Base-by-base conservation (phyloP, 2,888 invertebrate species). In the Serrognathus titanus region DNA sequence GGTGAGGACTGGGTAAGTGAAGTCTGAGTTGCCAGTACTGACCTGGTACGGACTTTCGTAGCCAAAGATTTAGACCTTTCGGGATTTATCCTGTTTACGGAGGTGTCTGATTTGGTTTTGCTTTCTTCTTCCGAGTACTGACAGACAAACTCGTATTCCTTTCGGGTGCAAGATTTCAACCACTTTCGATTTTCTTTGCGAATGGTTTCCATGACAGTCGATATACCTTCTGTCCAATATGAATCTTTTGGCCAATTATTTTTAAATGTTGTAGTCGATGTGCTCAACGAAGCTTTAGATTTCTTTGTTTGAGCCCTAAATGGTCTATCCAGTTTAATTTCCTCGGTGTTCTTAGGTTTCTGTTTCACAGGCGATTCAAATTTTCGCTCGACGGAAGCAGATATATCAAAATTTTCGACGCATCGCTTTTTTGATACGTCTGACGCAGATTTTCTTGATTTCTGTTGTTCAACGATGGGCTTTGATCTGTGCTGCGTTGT, bases 111-210 rank as follows among this genome's bases (percentile, higher is more conserved):
- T 31, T 31, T 16, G 13, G 20, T 43, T n/a, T 31, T 31, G 8
- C 31, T 31, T 20, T 43, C 45, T 12, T 37, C 37, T 38, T n/a
- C 8, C 2, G 13, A 13, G 6, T 24, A 20, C 3, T 10, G n/a
- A 3, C 5, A 9, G n/a, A 8, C 11, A 16, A 12, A 3, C 1
- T 41, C 36, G 12, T 43, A 12, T 31, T 57, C 45, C 13, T 50
- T 50, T 5, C 51, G 51, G 0, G 50, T 48, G 41, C 54, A 54
- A 8, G 58, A 58, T 43, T 51, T 58, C 3, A 54, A 58, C 3
- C 58, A 47, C 20, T 58, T 58, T 10, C 37, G 16, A 7, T 51
- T 53, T 12, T 50, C 55, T 13, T 55, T 50, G 3, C 35, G 8
- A 20, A 43, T 4, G 13, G 43, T 11, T 8, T 31, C 24, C 24